Percentiles rank a stretch among this genome's conserved stretches.
Conservation (phyloP, 2,113 vertebrate species). For the Ciconia maguari region DNA sequence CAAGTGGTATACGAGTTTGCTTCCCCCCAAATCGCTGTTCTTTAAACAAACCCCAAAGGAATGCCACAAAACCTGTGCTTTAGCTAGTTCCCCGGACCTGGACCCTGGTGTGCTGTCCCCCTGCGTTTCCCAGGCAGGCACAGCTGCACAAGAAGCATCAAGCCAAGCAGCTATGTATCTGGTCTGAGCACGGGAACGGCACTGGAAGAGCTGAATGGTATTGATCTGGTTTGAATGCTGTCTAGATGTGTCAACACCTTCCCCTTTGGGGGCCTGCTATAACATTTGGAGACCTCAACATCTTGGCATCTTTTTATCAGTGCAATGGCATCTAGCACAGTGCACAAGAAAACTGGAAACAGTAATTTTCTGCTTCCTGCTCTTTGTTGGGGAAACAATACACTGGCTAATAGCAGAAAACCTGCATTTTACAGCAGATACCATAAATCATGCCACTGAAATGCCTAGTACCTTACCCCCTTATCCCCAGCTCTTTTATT, state of each 20-base stretch:
- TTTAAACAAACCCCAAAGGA: no score
- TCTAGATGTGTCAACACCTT: neutral
- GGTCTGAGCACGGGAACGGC: neutral
- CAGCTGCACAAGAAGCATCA: neutral
- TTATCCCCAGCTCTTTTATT: neutral
- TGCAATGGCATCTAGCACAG: fast-evolving
- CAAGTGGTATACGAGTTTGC: neutral
- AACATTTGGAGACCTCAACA: neutral
- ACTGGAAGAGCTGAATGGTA: neutral
- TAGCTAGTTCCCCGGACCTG: fast-evolving
- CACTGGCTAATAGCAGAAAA: neutral
- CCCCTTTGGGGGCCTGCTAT: neutral
- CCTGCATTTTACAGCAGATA: neutral
- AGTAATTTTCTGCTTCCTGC: neutral
- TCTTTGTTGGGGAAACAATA: neutral
- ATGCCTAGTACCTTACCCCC: neutral
- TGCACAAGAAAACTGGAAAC: neutral
- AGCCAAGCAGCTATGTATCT: neutral
- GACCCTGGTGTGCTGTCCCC: neutral
- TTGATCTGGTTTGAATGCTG: neutral
- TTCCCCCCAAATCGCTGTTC: neutral
- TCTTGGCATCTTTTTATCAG: neutral
- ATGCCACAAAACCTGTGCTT: fast-evolving
- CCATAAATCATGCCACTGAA: neutral
- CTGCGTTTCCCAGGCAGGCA: neutral